Evolutionary conservation across 2,797 vertebrate genomes (phyloP).

Genomic region (Schizopygopsis pylzovi): DNA sequence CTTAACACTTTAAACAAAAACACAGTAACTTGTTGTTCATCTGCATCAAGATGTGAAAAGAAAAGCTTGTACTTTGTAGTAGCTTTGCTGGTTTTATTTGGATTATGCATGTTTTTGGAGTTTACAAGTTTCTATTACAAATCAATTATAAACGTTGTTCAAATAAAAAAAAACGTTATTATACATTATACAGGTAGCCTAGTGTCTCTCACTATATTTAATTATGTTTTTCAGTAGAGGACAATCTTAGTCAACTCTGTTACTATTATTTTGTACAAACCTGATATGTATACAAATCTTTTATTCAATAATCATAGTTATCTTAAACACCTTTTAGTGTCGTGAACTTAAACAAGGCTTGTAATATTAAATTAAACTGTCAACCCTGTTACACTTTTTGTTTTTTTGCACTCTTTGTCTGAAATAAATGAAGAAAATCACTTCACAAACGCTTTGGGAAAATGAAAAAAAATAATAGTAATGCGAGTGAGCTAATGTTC

Average conservation of each 20-base stretch:
- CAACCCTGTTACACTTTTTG: background rate
- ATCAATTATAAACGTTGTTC: background rate
- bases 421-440: background rate
- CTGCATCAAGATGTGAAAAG: background rate
- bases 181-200: background rate
- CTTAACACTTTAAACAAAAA: background rate
- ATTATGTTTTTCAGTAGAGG: background rate
- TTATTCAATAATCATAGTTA: background rate
- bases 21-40: background rate
- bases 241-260: background rate
- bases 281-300: background rate
- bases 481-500: background rate
- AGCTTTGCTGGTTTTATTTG: background rate
- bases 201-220: background rate
- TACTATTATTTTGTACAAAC: background rate
- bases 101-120: background rate
- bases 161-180: background rate
- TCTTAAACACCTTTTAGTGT: background rate
- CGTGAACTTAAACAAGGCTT: background rate
- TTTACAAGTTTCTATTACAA: background rate
- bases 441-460: background rate
- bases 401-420: background rate
- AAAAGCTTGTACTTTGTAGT: background rate
- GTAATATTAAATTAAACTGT: background rate
- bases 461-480: background rate